A percentile compares a stretch with the other conserved stretches of the same genome.
Evolutionary conservation across 2,113 vertebrate genomes (phyloP).

Genomic region (Onychostoma macrolepis): DNA sequence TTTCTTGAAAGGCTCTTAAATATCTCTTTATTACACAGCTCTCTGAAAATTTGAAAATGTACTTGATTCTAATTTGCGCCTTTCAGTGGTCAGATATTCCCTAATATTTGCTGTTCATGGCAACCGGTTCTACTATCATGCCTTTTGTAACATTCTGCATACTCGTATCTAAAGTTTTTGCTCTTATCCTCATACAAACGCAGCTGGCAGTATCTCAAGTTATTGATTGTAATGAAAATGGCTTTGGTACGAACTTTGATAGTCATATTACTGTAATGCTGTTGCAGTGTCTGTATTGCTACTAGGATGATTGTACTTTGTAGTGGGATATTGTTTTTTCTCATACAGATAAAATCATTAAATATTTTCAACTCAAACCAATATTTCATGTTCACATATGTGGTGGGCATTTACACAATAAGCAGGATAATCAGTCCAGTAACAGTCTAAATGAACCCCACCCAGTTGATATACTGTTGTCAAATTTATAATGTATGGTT

Average conservation of each 20-base stretch:
- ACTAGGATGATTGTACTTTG: not conserved
- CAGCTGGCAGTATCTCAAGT: not conserved
- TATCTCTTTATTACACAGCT: no score
- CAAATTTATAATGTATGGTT: not conserved
- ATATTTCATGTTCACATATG: not conserved
- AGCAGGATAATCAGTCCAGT: not conserved
- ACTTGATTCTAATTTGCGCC: no score
- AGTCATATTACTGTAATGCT: not conserved
- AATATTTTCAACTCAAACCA: not conserved
- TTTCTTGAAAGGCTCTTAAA: not conserved
- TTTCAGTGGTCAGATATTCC: no score
- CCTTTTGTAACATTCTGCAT: no score
- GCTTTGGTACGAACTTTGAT: no score
- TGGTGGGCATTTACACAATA: not conserved
- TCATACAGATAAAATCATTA: not conserved
- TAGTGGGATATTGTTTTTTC: not conserved
- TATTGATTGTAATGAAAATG: not conserved
- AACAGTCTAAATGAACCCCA: not conserved
- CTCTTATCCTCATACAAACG: not conserved
- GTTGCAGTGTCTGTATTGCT: not conserved
- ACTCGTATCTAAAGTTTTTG: no score
- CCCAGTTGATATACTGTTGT: not conserved
- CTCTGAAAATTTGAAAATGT: no score
- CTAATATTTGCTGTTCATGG: no score
- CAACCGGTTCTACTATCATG: no score